phyloP scores from a whole-genome alignment of 2,888 invertebrate genomes.

The Tetanocera ferruginea region DNA sequence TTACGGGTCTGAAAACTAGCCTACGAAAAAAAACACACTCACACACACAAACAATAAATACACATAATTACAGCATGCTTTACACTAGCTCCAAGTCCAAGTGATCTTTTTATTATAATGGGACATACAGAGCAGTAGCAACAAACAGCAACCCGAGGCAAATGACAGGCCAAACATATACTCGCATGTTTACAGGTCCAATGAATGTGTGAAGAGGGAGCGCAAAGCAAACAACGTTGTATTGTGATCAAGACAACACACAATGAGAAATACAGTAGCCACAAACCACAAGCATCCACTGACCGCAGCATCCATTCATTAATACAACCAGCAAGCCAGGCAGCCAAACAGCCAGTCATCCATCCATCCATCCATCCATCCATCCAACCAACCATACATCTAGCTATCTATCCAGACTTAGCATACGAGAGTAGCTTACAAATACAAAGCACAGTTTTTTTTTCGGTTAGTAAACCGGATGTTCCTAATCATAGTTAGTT shows the following conservation, averaged over 20 bases:
- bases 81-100: not conserved
- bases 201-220: not conserved
- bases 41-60: not conserved
- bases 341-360: slow-evolving; percentile 22
- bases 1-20: not conserved
- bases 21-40: not conserved
- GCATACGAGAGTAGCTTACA: slow-evolving; percentile 11
- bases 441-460: slow-evolving; percentile 51
- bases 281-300: slow-evolving; percentile 54
- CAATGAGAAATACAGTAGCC: slow-evolving; percentile 59
- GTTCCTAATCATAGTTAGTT: slow-evolving; percentile 70
- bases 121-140: not conserved
- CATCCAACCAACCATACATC: not conserved
- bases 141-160: not conserved
- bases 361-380: slow-evolving; percentile 31
- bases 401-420: not conserved
- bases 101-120: slow-evolving; percentile 17
- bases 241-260: slow-evolving; percentile 7
- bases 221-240: not conserved
- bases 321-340: slow-evolving; percentile 18
- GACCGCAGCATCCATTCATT: slow-evolving; percentile 37
- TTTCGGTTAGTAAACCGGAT: slow-evolving; percentile 70
- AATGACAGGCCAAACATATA: not conserved
- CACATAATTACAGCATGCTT: slow-evolving; percentile 16
- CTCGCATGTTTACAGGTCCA: not conserved